These are phyloP conservation scores for Pachydiplax longipennis DNA, from an alignment of 2,888 invertebrate genomes.

Conservation along the genomic window DNA sequence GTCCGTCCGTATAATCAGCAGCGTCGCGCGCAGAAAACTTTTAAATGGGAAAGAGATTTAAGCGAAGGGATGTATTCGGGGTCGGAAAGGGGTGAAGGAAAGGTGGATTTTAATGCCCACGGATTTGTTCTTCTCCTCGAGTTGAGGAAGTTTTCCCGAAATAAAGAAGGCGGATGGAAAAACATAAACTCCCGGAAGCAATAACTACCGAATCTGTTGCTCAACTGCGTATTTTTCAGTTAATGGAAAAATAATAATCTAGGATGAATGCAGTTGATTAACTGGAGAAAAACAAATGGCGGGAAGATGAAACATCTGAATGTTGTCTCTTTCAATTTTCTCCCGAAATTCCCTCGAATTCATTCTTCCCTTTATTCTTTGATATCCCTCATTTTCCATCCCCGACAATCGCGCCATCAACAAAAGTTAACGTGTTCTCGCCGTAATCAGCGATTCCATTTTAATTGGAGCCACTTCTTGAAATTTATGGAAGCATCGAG, in stretches of 20 bases:
- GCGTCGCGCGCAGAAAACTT: background rate
- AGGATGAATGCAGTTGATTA: background rate
- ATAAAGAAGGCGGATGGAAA: background rate
- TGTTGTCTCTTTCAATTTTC: background rate
- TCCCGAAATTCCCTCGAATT: background rate
- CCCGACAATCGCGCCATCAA: background rate
- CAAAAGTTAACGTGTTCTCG: background rate
- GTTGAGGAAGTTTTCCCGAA: background rate
- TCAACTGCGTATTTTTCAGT: background rate
- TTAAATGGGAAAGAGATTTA: slow-evolving; percentile 16
- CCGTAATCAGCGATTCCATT: background rate
- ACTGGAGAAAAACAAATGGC: background rate
- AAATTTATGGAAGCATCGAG: background rate
- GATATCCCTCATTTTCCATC: no score
- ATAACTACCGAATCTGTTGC: background rate
- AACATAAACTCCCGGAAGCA: background rate
- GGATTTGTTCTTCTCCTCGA: background rate
- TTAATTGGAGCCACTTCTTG: background rate
- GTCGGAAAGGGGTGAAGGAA: slow-evolving; percentile 55
- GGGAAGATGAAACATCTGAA: background rate
- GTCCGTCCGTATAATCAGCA: background rate
- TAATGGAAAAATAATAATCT: slow-evolving; percentile 14
- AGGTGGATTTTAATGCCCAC: background rate
- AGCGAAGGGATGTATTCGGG: slow-evolving; percentile 56
- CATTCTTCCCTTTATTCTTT: background rate